Base-by-base conservation (phyloP, 2,797 vertebrate genomes). In the Agapornis canus region DNA sequence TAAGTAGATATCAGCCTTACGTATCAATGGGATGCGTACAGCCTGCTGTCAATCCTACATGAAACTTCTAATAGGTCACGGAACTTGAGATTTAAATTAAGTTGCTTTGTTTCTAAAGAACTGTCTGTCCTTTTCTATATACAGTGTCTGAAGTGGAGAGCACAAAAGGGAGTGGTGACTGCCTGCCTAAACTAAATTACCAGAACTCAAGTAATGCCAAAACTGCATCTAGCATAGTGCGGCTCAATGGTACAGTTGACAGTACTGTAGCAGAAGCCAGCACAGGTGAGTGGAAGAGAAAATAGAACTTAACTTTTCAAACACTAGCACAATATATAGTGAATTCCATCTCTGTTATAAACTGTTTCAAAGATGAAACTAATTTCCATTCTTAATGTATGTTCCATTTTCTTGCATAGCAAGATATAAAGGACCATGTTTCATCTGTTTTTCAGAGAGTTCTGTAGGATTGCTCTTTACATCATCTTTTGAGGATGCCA, bases 121-220 rank as follows among this genome's bases (percentile, higher is more conserved):
- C 42, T 71, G 6, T 92, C 22, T 60, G 9, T 82, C 4, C 31
- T 94, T 70, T 93, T 89, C 81, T 92, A 25, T 51, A n/a, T 82
- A 8, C 91, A 98, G 98, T 98, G 40, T 98, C 98, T 0, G 98
- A 98, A 66, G 97, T 91, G 25, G 98, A 98, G 79, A 98, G 98
- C 64, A 42, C 97, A 32, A 98, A 98, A 86, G 98, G 97, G 77
- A 98, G 98, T 37, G 94, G 97, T 14, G 98, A 98, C 51, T 97
- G 98, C 81, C 97, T 98, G 20, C 96, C 98, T 35, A 97, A 96
- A 18, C 95, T 98, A 20, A 94, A 83, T 80, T 98, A 97, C 37
- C 97, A 97, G 14, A 94, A 63, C 75, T 95, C 89, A 27, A 70
- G 29, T 5, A 23, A 54, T 5, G 52, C 68, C 56, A 96, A 96